These are phyloP conservation scores for Drosophila ironensis DNA, from an alignment of 1,140 invertebrate species.

Conservation along the genomic window DNA sequence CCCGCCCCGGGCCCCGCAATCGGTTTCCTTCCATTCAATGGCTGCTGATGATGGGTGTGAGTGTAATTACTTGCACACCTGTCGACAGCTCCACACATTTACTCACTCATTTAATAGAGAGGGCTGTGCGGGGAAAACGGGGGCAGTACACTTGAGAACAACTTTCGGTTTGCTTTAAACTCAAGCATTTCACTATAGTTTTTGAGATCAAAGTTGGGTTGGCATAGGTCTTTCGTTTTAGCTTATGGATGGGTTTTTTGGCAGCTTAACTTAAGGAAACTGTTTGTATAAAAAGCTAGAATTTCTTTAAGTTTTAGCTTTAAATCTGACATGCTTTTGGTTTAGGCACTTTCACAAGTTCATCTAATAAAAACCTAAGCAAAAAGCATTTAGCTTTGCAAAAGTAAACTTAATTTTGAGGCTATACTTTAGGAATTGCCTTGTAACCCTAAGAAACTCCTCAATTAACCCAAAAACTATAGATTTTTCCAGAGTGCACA, in stretches of 20 bases:
- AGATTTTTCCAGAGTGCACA: conserved; percentile 1
- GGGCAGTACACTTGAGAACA: not conserved
- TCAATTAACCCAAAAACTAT: not conserved
- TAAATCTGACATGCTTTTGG: no score
- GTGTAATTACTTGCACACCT: conserved; percentile 79
- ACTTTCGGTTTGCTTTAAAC: not conserved
- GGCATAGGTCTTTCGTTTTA: no score
- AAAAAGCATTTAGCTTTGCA: no score
- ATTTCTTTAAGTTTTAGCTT: no score
- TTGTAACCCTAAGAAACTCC: not conserved
- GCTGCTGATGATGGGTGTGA: conserved; percentile 61
- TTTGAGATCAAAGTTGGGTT: no score
- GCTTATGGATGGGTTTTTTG: no score
- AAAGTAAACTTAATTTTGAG: no score
- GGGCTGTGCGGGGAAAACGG: not conserved
- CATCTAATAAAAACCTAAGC: no score
- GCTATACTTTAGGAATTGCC: not conserved
- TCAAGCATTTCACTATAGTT: not conserved
- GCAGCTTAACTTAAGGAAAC: no score
- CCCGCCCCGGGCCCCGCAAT: no score
- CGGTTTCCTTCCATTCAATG: conserved; percentile 2
- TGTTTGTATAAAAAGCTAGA: no score
- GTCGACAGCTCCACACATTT: conserved; percentile 76
- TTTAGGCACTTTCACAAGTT: no score
- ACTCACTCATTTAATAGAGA: conserved; percentile 70